Evolutionary conservation across 1,140 invertebrate genomes (phyloP).

Genomic region (Danaus plexippus): DNA sequence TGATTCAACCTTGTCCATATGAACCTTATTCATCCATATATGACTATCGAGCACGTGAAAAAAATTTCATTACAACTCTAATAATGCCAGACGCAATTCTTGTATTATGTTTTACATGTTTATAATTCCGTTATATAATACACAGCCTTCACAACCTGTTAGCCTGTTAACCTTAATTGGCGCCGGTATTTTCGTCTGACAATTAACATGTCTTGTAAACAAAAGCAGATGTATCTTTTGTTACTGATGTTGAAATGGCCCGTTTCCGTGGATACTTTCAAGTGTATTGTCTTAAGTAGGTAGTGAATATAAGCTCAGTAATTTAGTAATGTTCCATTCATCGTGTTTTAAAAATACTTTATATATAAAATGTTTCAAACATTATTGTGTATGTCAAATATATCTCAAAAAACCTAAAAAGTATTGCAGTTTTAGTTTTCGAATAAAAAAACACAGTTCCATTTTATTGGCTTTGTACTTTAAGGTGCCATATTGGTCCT

Average conservation of each 20-base stretch:
- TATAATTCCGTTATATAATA: conserved; percentile 24
- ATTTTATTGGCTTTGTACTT: too few species aligned
- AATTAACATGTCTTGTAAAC: conserved; percentile 17
- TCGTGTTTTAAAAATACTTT: too few species aligned
- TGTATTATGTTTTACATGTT: conserved; percentile 7
- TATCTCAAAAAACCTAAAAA: too few species aligned
- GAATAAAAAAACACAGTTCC: too few species aligned
- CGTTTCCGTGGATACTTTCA: conserved; percentile 6
- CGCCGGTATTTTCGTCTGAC: conserved; percentile 12
- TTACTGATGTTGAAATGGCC: conserved; percentile 13
- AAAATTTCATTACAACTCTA: conserved; percentile 2
- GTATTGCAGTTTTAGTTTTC: too few species aligned
- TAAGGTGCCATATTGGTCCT: too few species aligned
- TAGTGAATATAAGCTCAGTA: too few species aligned
- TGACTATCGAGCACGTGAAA: conserved; percentile 23
- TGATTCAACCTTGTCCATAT: conserved; percentile 33
- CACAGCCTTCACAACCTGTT: conserved; percentile 24
- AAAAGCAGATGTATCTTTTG: conserved; percentile 17
- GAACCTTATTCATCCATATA: conserved; percentile 24
- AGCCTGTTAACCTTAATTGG: conserved; percentile 29
- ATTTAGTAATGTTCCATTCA: too few species aligned
- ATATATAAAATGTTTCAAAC: too few species aligned
- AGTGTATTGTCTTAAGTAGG: background rate
- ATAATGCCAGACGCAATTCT: conserved; percentile 3
- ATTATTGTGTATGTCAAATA: too few species aligned